phyloP scores from a whole-genome alignment of 1,140 invertebrate species.

The Procambarus clarkii region DNA sequence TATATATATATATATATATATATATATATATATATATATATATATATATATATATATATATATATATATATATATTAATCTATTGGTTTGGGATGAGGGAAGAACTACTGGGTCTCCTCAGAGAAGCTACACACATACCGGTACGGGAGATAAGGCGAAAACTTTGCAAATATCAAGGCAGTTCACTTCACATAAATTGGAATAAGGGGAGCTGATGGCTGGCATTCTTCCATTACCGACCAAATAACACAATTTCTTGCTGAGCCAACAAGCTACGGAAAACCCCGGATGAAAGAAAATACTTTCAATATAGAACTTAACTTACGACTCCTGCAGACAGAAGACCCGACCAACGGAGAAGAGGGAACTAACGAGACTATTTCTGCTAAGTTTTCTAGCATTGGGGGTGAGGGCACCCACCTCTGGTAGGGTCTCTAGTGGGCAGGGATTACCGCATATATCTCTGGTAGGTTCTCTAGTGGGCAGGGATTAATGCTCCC shows the following conservation, averaged over 20 bases:
- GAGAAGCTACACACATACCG: not conserved
- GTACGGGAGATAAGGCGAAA: not conserved
- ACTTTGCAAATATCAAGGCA: constrained; percentile 8
- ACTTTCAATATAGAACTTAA: not conserved
- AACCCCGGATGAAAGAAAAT: not conserved
- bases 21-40: not conserved
- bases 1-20: not conserved
- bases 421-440: no score
- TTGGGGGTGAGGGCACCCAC: no score
- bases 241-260: constrained; percentile 22
- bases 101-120: not conserved
- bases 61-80: not conserved
- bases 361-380: not conserved
- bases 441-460: no score
- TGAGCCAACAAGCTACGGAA: not conserved
- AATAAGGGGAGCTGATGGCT: not conserved
- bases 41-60: not conserved
- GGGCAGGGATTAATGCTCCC: no score
- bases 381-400: no score
- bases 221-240: not conserved
- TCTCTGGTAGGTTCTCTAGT: no score
- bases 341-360: no score
- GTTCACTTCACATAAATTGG: not conserved
- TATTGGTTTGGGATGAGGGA: not conserved
- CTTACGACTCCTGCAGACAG: no score